phyloP scores from a whole-genome alignment of 2,888 invertebrate genomes.

The Tribolium freemani region DNA sequence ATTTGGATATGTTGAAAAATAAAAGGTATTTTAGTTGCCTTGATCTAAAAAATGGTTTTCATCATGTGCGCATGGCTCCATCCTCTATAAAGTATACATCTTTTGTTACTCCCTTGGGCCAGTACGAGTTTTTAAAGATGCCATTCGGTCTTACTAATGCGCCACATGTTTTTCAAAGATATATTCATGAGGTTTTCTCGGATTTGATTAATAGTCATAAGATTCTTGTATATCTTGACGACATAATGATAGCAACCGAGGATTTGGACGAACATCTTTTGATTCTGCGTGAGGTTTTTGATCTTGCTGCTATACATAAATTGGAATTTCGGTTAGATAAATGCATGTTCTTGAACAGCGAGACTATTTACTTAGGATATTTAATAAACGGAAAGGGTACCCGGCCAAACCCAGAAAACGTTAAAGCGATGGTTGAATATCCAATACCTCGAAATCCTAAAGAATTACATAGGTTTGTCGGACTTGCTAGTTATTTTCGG shows the following conservation, averaged over 20 bases:
- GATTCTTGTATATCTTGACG: constrained; percentile 36
- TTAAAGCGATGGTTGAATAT: no score
- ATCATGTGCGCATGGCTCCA: neutral
- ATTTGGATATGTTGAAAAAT: constrained; percentile 13
- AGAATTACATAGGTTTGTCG: no score
- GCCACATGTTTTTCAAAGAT: neutral
- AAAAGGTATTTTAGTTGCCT: neutral
- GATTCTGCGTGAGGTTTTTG: no score
- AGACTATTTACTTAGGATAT: constrained; percentile 30
- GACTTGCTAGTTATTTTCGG: no score
- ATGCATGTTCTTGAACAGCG: constrained; percentile 44
- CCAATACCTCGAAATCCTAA: no score
- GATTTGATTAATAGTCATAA: neutral
- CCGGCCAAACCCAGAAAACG: no score
- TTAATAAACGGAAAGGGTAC: neutral
- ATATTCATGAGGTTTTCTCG: neutral
- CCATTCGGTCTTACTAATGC: neutral
- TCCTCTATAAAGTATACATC: neutral
- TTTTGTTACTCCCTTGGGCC: neutral
- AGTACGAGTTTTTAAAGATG: neutral
- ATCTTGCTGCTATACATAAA: neutral
- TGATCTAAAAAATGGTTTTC: constrained; percentile 28
- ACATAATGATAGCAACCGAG: constrained; percentile 15
- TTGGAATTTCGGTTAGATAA: constrained; percentile 37
- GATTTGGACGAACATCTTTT: no score